A percentile compares a stretch with the other conserved stretches of the same genome.
phyloP scores from a whole-genome alignment of 2,888 invertebrate genomes.

The Barypeithes pellucidus region DNA sequence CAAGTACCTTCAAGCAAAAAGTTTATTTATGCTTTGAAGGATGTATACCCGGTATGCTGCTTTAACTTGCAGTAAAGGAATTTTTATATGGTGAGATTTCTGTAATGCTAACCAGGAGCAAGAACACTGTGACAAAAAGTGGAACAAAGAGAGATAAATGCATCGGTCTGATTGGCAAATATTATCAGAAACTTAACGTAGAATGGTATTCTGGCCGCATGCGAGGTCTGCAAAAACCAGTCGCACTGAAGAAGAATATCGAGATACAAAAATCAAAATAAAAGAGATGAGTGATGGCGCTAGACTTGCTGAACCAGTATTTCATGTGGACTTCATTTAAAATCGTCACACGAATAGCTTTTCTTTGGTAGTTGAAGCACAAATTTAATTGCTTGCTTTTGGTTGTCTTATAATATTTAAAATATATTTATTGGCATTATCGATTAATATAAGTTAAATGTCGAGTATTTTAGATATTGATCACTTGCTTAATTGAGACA shows the following conservation, averaged over 20 bases:
- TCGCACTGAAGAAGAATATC: conserved; percentile 60
- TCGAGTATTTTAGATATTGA: background rate
- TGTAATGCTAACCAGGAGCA: conserved; percentile 24
- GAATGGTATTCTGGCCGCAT: conserved; percentile 70
- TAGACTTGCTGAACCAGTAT: conserved; percentile 71
- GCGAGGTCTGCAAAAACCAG: conserved; percentile 58
- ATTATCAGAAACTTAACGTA: conserved; percentile 67
- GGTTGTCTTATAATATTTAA: conserved; percentile 3
- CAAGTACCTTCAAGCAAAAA: too few species aligned
- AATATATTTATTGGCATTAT: background rate
- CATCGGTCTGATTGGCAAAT: conserved; percentile 63
- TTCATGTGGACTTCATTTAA: conserved; percentile 71
- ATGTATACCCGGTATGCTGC: too few species aligned
- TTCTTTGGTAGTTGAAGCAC: conserved; percentile 63
- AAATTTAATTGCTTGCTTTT: conserved; percentile 56
- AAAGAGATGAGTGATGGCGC: conserved; percentile 72
- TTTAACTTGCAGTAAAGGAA: background rate
- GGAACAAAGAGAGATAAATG: conserved; percentile 45
- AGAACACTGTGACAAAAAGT: conserved; percentile 41
- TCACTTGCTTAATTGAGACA: background rate
- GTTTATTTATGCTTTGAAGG: too few species aligned
- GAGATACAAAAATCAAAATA: conserved; percentile 70
- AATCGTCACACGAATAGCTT: conserved; percentile 66
- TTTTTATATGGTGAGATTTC: conserved; percentile 25
- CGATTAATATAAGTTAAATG: background rate